Evolutionary conservation across 1,140 invertebrate genomes (phyloP), one percentile per base, ranked within the genome.

Genomic region (Eciton burchellii): DNA sequence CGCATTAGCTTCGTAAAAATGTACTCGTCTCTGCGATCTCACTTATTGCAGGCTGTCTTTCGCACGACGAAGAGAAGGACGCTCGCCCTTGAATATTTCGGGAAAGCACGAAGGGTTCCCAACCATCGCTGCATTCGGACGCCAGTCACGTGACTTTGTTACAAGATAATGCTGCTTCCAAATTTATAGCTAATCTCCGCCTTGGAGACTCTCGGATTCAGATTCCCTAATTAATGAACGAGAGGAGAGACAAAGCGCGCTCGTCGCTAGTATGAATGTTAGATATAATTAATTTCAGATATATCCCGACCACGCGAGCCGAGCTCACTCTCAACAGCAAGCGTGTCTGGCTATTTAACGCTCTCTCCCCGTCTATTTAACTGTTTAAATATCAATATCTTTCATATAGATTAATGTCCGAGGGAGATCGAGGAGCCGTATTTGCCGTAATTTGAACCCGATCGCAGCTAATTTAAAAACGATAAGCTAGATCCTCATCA

Each of bases 101-200:
- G 16, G 65, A 29, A 49, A 21, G 6, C 21, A 24, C 29, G 26
- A 52, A 41, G 21, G 65, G 52, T 86, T 66, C 54, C 56, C 26
- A 84, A 86, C 79, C 81, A 72, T 86, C 83, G 59, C 73, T 21
- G 49, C 41, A 60, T 76, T 85, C 65, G 26, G 65, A 86, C 47
- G 70, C 84, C 63, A 49, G 57, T 56, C 70, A 82, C 83, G 84
- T 86, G 63, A 71, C 82, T 88, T 88, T 87, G 86, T 88, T 88
- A 88, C 82, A 70, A 88, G 76, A 88, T 88, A 88, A 88, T 84
- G 84, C 70, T 77, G 82, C 70, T 87, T 82, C 63, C 81, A 26
- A 87, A 88, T 88, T 88, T 88, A 88, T 84, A 88, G 19, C 82
- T 84, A 88, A 88, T 81, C 52, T 81, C 56, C 56, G 76, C 74